Evolutionary conservation across 2,888 invertebrate genomes (phyloP).

Genomic region (Ophion costatus): DNA sequence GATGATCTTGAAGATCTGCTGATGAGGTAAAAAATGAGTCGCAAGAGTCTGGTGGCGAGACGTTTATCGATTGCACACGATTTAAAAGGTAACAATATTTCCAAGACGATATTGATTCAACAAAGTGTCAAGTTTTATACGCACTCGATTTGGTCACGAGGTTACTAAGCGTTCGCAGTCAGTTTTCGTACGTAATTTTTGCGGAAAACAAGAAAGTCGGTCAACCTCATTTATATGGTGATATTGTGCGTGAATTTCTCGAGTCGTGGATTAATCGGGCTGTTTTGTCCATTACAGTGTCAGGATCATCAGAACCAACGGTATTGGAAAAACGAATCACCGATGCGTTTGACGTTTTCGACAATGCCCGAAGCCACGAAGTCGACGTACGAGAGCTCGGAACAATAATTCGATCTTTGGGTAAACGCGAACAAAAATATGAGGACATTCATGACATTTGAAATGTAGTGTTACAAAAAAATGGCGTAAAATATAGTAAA

Average conservation of each 20-base stretch:
- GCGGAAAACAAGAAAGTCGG: background rate
- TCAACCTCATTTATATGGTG: background rate
- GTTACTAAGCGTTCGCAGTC: background rate
- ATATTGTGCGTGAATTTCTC: background rate
- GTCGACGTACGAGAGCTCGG: constrained; percentile 96
- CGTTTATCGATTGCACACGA: constrained; percentile 45
- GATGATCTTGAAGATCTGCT: background rate
- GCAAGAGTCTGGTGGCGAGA: constrained; percentile 49
- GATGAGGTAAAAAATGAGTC: constrained; percentile 47
- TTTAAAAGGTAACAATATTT: constrained; percentile 48
- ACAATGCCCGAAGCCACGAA: constrained; percentile 93
- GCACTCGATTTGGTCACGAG: background rate
- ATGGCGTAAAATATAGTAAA: background rate
- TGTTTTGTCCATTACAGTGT: constrained; percentile 48
- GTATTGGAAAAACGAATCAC: constrained; percentile 90
- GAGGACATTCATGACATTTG: no score
- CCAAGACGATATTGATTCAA: constrained; percentile 59
- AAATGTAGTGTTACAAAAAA: background rate
- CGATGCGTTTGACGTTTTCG: constrained; percentile 95
- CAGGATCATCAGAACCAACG: constrained; percentile 71
- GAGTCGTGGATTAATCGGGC: background rate
- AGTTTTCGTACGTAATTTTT: background rate
- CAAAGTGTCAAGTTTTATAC: constrained; percentile 12
- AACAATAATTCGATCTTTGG: constrained; percentile 94
- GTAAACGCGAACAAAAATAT: constrained; percentile 80